These are phyloP conservation scores for Trichomalopsis sarcophagae DNA, from an alignment of 1,140 invertebrate species.

Conservation along the genomic window DNA sequence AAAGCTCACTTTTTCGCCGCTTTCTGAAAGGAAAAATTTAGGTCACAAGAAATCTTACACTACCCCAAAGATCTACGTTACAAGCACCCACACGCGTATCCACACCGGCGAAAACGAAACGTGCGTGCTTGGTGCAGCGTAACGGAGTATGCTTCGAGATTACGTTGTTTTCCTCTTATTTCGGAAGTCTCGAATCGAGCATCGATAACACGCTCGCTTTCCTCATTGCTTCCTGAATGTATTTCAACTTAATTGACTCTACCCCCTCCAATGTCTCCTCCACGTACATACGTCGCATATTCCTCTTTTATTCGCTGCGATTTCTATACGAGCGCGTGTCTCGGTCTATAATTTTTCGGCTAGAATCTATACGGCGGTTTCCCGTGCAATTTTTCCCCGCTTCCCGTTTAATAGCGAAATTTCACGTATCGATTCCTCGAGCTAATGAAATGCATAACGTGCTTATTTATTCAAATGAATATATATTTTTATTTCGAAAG, in stretches of 20 bases:
- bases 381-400: conserved; percentile 42
- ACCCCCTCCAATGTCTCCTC: too few species aligned
- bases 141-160: neutral
- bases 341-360: conserved; percentile 46
- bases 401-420: neutral
- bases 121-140: neutral
- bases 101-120: too few species aligned
- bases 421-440: conserved; percentile 26
- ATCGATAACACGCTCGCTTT: conserved; percentile 46
- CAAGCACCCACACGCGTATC: too few species aligned
- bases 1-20: too few species aligned
- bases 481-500: conserved; percentile 41
- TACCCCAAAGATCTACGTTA: too few species aligned
- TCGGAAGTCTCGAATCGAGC: conserved; percentile 48
- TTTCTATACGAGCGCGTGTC: neutral
- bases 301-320: neutral
- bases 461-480: conserved; percentile 37
- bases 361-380: neutral
- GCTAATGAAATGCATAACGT: conserved; percentile 29
- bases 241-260: conserved; percentile 49
- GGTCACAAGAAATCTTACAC: too few species aligned
- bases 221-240: conserved; percentile 51
- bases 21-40: too few species aligned
- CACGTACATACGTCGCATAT: neutral
- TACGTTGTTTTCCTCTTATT: conserved; percentile 48